Percentiles rank a stretch among this genome's conserved stretches.
These are phyloP conservation scores for Heliconius hewitsoni DNA, from an alignment of 1,140 invertebrate species.

Conservation along the genomic window DNA sequence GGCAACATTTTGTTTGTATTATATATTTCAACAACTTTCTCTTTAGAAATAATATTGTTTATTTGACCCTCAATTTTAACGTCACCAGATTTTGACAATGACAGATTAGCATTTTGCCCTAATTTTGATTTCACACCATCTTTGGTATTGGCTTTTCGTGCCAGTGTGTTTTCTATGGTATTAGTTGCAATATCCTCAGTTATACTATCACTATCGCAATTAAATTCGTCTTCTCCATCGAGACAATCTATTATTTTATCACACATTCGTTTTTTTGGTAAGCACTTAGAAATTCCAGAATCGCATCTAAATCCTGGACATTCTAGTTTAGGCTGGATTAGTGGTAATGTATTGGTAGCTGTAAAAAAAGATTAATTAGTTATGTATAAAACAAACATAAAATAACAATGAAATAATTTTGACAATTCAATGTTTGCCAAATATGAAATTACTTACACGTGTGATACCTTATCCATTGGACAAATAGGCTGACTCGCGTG, in stretches of 20 bases:
- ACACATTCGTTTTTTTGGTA: conserved; percentile 85
- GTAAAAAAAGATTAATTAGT: conserved; percentile 4
- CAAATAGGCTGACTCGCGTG: conserved; percentile 87
- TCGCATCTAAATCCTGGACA: conserved; percentile 87
- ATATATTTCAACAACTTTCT: not conserved
- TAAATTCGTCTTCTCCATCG: conserved; percentile 88
- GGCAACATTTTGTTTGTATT: not conserved
- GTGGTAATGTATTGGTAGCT: conserved; percentile 76
- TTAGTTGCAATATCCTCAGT: conserved; percentile 32
- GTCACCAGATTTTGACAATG: not conserved
- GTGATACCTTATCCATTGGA: conserved; percentile 86
- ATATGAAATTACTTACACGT: conserved; percentile 65
- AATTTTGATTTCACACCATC: not conserved
- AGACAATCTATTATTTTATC: conserved; percentile 88
- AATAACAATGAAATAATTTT: not conserved
- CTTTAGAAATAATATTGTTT: not conserved
- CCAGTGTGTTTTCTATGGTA: conserved; percentile 18
- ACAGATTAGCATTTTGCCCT: not conserved
- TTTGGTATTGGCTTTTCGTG: conserved; percentile 24
- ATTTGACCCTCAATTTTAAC: not conserved
- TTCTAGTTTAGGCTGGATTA: conserved; percentile 80
- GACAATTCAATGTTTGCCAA: not conserved
- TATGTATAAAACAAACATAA: not conserved
- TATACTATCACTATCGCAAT: conserved; percentile 76
- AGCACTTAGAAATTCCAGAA: conserved; percentile 84